Conservation (phyloP, 2,888 invertebrate species). For the Molorchus minor region DNA sequence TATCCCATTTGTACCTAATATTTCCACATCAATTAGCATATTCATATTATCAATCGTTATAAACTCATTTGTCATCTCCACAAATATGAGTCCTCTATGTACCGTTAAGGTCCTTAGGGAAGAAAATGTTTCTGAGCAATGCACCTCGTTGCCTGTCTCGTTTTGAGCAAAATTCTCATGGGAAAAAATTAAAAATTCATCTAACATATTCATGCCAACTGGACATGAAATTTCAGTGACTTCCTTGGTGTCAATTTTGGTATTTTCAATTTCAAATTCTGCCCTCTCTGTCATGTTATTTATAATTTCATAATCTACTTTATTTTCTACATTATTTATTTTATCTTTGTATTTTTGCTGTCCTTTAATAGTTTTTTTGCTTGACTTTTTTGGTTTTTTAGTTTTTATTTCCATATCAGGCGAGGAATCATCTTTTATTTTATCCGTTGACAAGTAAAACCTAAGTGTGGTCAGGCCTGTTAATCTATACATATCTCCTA, state of each 20-base stretch:
- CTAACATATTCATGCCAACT: not conserved
- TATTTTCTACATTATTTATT: not conserved
- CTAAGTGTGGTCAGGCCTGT: constrained; percentile 29
- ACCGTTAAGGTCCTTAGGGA: constrained; percentile 2
- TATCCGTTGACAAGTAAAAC: constrained; percentile 32
- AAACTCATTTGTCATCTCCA: constrained; percentile 24
- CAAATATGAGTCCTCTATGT: constrained; percentile 15
- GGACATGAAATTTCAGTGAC: constrained; percentile 1
- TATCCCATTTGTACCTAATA: constrained; percentile 27
- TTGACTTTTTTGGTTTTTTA: not conserved
- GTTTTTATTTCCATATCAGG: not conserved
- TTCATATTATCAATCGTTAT: constrained; percentile 10
- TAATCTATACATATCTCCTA: constrained; percentile 28
- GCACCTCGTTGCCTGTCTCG: not conserved
- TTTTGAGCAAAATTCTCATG: constrained; percentile 1
- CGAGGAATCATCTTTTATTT: constrained; percentile 11
- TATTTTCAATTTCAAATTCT: not conserved
- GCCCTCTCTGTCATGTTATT: not conserved
- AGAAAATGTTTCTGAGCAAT: constrained; percentile 8
- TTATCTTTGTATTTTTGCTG: not conserved
- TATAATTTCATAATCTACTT: not conserved
- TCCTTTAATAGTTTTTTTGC: not conserved
- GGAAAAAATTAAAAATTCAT: constrained; percentile 18
- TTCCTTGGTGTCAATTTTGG: not conserved
- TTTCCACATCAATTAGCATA: constrained; percentile 16